Evolutionary conservation across 2,888 invertebrate species (phyloP), one percentile per base, ranked within the genome.

Genomic region (Leucania comma): DNA sequence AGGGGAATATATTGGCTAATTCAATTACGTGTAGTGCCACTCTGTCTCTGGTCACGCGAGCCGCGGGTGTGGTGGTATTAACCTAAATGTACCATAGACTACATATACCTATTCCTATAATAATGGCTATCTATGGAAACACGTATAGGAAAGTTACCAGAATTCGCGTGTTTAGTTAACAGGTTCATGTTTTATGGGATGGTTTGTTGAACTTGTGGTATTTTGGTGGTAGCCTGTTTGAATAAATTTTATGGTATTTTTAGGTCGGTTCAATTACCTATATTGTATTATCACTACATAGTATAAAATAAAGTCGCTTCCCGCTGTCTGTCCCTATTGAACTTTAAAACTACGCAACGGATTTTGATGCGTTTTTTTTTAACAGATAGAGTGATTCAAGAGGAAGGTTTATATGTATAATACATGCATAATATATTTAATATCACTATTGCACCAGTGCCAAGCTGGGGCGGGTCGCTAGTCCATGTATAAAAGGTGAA

Each of bases 1-100:
- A 90, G 84, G 81, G 72, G 86, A n/a, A n/a, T n/a, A 87, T 91
- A 92, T 90, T 89, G 90, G 87, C 88, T 94, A 94, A 94, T 94
- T 92, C 90, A 94, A 95, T 95, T 94, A 95, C 75, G 76, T 76
- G 56, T 81, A 75, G 78, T 81, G 86, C 83, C 71, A 81, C 66
- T 77, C 68, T 80, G 83, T 82, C 32, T 67, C 46, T 78, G 86
- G 90, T 89, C 93, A 93, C 93, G 91, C 92, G 88, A 92, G 73
- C 84, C 78, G 75, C 79, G 87, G 74, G 89, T 72, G 86, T 75
- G 82, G 76, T 82, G 58, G 62, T 69, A 75, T 75, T 88, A 85
- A 84, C 80, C 76, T 84, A 83, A 82, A 85, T 84, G 72, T 74
- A 50, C 58, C 70, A 77, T 61, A 70, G 68, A 46, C 51, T 56